Evolutionary conservation across 92 coral and sea anemone genomes (phyloP), one percentile per base, ranked within the genome.

Genomic region (Pocillopora meandrina): DNA sequence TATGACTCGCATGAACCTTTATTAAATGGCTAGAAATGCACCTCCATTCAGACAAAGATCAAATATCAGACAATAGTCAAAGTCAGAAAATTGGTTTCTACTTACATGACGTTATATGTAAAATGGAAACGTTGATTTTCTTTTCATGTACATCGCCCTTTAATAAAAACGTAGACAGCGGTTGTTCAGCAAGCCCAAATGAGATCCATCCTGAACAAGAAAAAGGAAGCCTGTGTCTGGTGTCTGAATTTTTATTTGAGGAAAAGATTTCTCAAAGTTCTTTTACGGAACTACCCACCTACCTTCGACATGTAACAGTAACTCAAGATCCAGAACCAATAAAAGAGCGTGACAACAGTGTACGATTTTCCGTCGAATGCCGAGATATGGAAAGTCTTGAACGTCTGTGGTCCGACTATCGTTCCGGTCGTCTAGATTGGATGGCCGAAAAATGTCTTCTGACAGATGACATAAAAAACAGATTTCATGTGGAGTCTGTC

Each of bases 401-500:
- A 66, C 71, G 42, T 16, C 71, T 66, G 16, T 66, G 71, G 71
- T 13, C 23, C 12, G 71, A 66, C 35, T 66, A 66, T 66, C 71
- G 42, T 8, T 66, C 71, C 33, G 71, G 71, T 9, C 71, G 71
- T 15, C 42, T 66, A 4, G 9, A 66, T 66, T 3, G 11, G 33
- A 23, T 66, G 33, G 36, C 71, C 14, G 71, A 66, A 35, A 66
- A 66, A 10, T n/a, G 15, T 35, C 71, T 66, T 23, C 5, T 66
- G 36, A 66, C 71, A 23, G 71, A 66, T 23, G 71, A 66, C 8
- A 66, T 66, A 6, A 66, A 66, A 16, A 66, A 16, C 35, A 66
- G 14, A 66, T 66, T 66, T 26, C 71, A 66, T 21, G 71, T 66
- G 34, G 71, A 66, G 36, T 66, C 71, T 66, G 71, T 21, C 12